Conservation (phyloP, 1,140 invertebrate genomes). For the Megathymus violae region DNA sequence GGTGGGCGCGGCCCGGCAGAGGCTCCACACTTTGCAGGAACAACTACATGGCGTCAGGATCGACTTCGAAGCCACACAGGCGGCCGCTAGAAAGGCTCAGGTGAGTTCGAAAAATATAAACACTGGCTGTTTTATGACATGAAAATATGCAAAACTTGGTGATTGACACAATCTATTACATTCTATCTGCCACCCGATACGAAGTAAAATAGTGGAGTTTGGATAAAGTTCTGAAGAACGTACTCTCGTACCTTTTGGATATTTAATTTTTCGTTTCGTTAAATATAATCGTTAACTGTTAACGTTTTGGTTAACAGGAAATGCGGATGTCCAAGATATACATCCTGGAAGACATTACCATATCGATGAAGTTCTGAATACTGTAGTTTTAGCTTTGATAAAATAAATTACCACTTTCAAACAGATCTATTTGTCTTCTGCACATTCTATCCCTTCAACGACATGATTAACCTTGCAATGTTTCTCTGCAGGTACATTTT, state of each 20-base stretch:
- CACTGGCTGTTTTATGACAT: too few relatives aligned
- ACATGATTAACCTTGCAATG: background rate
- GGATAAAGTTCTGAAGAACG: too few relatives aligned
- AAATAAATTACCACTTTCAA: background rate
- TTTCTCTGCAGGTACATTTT: background rate
- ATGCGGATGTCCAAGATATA: constrained; percentile 48
- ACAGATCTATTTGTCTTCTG: constrained; percentile 23
- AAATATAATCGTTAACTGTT: constrained; percentile 6
- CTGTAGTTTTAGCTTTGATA: constrained; percentile 2
- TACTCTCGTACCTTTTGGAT: background rate
- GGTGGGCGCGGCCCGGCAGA: constrained; percentile 87
- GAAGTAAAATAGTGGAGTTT: too few relatives aligned
- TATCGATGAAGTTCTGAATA: constrained; percentile 52
- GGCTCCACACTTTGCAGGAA: constrained; percentile 85
- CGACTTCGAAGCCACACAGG: constrained; percentile 87
- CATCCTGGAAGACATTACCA: constrained; percentile 63
- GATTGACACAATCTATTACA: background rate
- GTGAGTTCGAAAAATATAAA: constrained; percentile 37
- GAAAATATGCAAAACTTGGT: too few relatives aligned
- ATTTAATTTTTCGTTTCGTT: background rate
- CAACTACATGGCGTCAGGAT: constrained; percentile 86
- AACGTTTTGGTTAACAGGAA: constrained; percentile 58
- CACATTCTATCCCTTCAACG: constrained; percentile 1
- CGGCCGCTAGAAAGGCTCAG: constrained; percentile 86
- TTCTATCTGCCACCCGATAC: background rate